These are phyloP conservation scores for Drosophila heteroneura DNA, from an alignment of 2,888 invertebrate genomes.

Conservation along the genomic window DNA sequence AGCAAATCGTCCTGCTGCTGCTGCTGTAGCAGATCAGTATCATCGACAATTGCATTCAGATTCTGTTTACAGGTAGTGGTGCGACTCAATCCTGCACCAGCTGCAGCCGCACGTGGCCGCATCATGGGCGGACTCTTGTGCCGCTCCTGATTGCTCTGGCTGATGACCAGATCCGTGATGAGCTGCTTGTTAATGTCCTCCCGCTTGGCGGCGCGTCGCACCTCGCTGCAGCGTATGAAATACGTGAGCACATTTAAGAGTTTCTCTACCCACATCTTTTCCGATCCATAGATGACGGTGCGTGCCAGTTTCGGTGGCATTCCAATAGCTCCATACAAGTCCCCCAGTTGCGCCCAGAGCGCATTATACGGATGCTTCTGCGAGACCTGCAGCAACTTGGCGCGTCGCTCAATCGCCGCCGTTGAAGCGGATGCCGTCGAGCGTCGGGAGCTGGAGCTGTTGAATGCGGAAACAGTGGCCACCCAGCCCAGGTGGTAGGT, in stretches of 20 bases:
- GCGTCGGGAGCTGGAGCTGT: conserved; percentile 74
- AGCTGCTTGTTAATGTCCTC: conserved; percentile 84
- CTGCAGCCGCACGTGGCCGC: conserved; percentile 21
- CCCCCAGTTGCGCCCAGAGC: conserved; percentile 95
- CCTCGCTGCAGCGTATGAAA: conserved; percentile 93
- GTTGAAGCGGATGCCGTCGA: conserved; percentile 61
- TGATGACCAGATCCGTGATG: conserved; percentile 71
- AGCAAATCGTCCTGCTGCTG: conserved; percentile 30
- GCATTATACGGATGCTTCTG: conserved; percentile 93
- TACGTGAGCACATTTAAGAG: conserved; percentile 93
- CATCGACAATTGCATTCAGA: conserved; percentile 73
- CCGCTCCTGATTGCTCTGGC: conserved; percentile 65
- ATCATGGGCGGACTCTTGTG: conserved; percentile 61
- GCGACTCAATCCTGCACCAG: conserved; percentile 70
- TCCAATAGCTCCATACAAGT: conserved; percentile 94
- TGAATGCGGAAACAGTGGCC: conserved; percentile 88
- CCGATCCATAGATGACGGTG: conserved; percentile 91
- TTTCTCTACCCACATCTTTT: conserved; percentile 89
- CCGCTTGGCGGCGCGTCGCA: conserved; percentile 86
- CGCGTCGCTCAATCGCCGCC: conserved; percentile 83
- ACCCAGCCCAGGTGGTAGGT: conserved; percentile 97
- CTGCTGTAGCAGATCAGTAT: conserved; percentile 29
- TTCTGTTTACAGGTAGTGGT: conserved; percentile 83
- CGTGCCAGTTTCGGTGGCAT: conserved; percentile 91
- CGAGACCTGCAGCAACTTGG: conserved; percentile 87